Base-by-base conservation (phyloP, 2,797 vertebrate genomes). In the Denticeps clupeoides region DNA sequence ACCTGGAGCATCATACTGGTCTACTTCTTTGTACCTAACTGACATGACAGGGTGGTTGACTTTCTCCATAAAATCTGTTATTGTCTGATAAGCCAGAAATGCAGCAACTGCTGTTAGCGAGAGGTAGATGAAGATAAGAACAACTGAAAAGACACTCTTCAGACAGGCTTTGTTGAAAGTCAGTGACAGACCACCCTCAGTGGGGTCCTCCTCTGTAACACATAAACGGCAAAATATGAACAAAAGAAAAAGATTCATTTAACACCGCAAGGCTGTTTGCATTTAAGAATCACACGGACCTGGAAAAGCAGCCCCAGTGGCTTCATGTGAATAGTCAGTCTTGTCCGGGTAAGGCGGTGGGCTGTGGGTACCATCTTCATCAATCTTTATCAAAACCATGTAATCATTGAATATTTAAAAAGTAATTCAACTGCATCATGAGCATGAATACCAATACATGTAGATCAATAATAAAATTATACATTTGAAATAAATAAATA, bases 31-130 rank as follows among this genome's bases (percentile, higher is more conserved):
- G 69, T 91, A 97, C 18, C 85, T 89, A 67, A 98, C 94, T 0
- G 94, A 99, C 92, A 93, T 94, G 49, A 97, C 93, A 0, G 94
- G 94, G 58, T 97, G 86, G 64, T 85, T 90, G 56, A 95, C 81
- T 56, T 97, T 97, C 56, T 89, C 83, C 54, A 87, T 60, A 60
- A 97, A 96, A 79, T 99, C 95, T 0, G 78, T 84, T 73, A 96
- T 93, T 56, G 92, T 97, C 75, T 97, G 94, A 69, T 99, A 99
- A 63, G 89, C 91, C 55, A 98, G 79, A 74, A 99, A 97, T 22
- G 74, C 81, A 0, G 95, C 94, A 43, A 93, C 89, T 0, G 86
- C 80, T 38, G 92, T 95, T 54, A 99, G 85, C 69, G 90, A 54
- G 68, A 99, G 75, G 75, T 97, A 98, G 77, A 97, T 82, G 69